Evolutionary conservation across 1,140 invertebrate species (phyloP).

Genomic region (Pogonomyrmex californicus): DNA sequence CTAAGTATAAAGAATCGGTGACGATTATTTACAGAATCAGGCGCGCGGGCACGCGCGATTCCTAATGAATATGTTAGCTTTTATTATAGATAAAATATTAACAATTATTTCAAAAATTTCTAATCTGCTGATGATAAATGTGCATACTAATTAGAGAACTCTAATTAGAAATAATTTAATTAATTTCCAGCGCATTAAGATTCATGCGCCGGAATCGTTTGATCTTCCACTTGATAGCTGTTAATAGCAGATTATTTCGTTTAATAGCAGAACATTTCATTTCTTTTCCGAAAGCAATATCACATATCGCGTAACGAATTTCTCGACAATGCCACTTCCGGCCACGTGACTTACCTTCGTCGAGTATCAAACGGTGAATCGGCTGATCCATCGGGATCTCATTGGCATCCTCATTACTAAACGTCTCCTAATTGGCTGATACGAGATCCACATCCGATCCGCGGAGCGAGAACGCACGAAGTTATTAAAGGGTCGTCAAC

Average conservation of each 20-base stretch:
- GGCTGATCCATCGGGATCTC: conserved; percentile 38
- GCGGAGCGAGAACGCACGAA: conserved; percentile 45
- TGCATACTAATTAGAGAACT: too few relatives aligned
- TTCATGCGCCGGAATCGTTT: too few relatives aligned
- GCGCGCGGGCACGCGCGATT: not conserved
- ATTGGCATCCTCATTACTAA: conserved; percentile 67
- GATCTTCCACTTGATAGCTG: not conserved
- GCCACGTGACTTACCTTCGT: conserved; percentile 21
- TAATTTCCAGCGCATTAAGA: not conserved
- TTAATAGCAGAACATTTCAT: not conserved
- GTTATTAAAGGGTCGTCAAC: conserved; percentile 79
- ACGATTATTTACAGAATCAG: not conserved
- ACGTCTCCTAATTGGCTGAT: conserved; percentile 70
- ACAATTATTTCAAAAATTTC: conserved; percentile 5
- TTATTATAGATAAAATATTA: not conserved
- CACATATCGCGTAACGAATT: conserved; percentile 25
- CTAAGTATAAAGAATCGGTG: not conserved
- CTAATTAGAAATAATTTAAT: not conserved
- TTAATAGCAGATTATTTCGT: not conserved
- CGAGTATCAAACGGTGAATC: conserved; percentile 27
- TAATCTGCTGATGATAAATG: not conserved
- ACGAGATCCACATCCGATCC: conserved; percentile 62
- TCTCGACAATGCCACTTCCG: conserved; percentile 39
- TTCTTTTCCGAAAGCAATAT: conserved; percentile 24
- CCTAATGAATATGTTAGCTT: not conserved